These are phyloP conservation scores for Gymnosoma rotundatum DNA, from an alignment of 2,888 invertebrate species.

Conservation along the genomic window DNA sequence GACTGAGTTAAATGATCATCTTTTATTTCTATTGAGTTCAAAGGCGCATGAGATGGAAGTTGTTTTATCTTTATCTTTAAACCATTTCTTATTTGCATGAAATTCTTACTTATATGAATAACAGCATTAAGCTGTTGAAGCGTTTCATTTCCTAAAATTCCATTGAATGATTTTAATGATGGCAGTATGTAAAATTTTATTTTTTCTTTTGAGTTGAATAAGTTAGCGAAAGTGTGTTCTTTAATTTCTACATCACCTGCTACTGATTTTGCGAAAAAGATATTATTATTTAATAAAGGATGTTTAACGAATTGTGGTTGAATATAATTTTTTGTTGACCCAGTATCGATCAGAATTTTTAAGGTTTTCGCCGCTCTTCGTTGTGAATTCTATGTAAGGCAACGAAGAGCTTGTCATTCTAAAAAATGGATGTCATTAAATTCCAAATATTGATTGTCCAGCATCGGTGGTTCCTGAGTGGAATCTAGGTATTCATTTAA, in stretches of 20 bases:
- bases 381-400: background rate
- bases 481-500: no score
- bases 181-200: background rate
- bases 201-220: background rate
- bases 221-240: background rate
- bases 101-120: no score
- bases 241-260: background rate
- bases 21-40: no score
- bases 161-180: background rate
- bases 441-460: no score
- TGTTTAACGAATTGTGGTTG: background rate
- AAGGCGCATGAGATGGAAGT: no score
- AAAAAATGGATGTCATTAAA: background rate
- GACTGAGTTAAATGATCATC: no score
- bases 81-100: no score
- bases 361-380: background rate
- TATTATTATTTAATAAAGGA: background rate
- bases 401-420: background rate
- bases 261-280: background rate
- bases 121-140: no score
- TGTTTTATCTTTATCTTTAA: no score
- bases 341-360: background rate
- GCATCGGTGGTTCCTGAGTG: no score
- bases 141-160: background rate
- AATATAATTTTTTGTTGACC: background rate